Conservation (phyloP, 2,797 vertebrate species). For the Sphaeramia orbicularis region DNA sequence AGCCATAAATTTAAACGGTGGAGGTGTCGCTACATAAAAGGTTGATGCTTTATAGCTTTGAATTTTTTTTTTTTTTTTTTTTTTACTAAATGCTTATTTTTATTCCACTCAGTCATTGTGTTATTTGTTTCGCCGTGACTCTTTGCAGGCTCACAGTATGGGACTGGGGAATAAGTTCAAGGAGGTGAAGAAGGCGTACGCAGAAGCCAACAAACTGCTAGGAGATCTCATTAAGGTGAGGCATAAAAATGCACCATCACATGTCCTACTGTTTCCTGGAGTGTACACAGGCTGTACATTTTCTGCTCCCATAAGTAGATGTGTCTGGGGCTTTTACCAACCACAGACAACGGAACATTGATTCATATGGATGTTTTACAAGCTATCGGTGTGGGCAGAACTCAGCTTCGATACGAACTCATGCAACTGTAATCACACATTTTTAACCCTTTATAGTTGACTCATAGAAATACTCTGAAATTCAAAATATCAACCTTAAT, state of each 20-base stretch:
- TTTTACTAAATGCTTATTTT: background rate
- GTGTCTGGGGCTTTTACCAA: background rate
- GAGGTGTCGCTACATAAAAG: constrained; percentile 25
- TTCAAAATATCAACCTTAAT: no score
- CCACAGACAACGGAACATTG: no score
- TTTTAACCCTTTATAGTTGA: no score
- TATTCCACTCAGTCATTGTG: background rate
- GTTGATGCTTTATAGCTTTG: constrained; percentile 8
- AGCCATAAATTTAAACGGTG: constrained; percentile 19
- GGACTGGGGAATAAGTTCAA: constrained; percentile 98
- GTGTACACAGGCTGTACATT: background rate
- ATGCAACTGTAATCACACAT: no score
- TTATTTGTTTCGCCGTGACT: constrained; percentile 31
- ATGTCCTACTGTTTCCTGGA: background rate
- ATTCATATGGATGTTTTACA: no score
- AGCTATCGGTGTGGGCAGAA: no score
- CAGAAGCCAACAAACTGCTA: constrained; percentile 94
- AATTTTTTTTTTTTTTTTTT: no score
- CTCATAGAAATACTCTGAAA: no score
- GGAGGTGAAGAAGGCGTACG: constrained; percentile 96
- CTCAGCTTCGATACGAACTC: no score
- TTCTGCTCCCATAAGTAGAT: background rate
- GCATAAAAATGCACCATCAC: background rate
- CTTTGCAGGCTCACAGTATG: constrained; percentile 93
- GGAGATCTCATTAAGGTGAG: constrained; percentile 98